Evolutionary conservation across 1,140 invertebrate genomes (phyloP).

Genomic region (Drosophila virilis): DNA sequence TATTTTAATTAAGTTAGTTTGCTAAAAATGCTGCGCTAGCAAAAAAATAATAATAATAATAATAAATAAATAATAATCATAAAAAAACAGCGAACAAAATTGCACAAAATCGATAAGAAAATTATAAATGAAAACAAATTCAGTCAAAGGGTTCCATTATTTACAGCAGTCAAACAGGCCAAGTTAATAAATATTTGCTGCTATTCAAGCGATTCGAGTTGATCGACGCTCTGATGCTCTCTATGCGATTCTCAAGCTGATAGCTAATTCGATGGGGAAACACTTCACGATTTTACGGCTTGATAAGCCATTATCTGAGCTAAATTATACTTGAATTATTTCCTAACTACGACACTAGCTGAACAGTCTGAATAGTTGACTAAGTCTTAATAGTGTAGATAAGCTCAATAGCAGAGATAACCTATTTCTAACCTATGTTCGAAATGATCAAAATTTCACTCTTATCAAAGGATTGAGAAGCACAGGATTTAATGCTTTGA

Average conservation of each 20-base stretch:
- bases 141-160: constrained; percentile 37
- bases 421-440: background rate
- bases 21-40: constrained; percentile 39
- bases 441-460: too few relatives aligned
- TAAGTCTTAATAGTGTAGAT: background rate
- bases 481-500: too few relatives aligned
- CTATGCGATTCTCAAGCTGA: background rate
- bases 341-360: constrained; percentile 5
- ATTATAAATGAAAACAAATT: constrained; percentile 9
- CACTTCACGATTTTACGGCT: background rate
- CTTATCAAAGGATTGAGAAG: too few relatives aligned
- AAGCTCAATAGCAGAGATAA: background rate
- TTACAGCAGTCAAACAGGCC: constrained; percentile 17
- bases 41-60: constrained; percentile 33
- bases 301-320: constrained; percentile 19
- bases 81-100: constrained; percentile 24
- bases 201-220: background rate
- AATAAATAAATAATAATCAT: constrained; percentile 29
- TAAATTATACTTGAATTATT: background rate
- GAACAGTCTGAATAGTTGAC: background rate
- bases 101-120: constrained; percentile 18
- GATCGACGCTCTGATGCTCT: background rate
- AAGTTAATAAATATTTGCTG: background rate
- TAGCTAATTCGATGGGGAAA: background rate
- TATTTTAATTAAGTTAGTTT: constrained; percentile 69